A percentile compares a stretch with the other conserved stretches of the same genome.
Evolutionary conservation across 2,888 invertebrate genomes (phyloP).

Genomic region (Pedicia rivosa): DNA sequence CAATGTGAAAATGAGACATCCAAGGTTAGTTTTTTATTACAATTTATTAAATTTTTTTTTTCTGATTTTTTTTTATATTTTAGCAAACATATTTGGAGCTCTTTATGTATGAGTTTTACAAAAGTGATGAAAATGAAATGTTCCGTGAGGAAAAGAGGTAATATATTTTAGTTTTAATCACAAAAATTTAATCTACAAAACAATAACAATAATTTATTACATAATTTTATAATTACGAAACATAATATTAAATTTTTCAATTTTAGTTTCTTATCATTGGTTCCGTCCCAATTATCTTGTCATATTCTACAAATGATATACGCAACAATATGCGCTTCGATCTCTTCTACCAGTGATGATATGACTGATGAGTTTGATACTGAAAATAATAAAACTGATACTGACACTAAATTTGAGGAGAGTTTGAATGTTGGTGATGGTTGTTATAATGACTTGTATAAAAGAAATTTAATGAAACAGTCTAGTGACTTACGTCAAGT

Average conservation of each 20-base stretch:
- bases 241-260: background rate
- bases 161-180: background rate
- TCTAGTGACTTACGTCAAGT: constrained; percentile 27
- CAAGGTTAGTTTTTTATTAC: background rate
- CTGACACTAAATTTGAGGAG: background rate
- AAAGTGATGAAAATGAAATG: background rate
- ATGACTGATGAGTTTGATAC: background rate
- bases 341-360: constrained; percentile 2
- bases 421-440: background rate
- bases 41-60: background rate
- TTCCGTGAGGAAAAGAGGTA: constrained; percentile 1
- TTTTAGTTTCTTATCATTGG: constrained; percentile 22
- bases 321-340: constrained; percentile 23
- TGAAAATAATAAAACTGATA: background rate
- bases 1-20: constrained; percentile 2
- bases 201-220: background rate
- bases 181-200: background rate
- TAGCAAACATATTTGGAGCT: constrained; percentile 4
- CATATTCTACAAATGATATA: constrained; percentile 25
- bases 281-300: constrained; percentile 26
- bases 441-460: too few relatives aligned
- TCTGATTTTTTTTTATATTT: background rate
- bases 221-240: background rate
- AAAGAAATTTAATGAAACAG: constrained; percentile 14
- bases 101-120: constrained; percentile 1